These are phyloP conservation scores for Drosophila busckii DNA, from an alignment of 1,140 invertebrate species.

Conservation along the genomic window DNA sequence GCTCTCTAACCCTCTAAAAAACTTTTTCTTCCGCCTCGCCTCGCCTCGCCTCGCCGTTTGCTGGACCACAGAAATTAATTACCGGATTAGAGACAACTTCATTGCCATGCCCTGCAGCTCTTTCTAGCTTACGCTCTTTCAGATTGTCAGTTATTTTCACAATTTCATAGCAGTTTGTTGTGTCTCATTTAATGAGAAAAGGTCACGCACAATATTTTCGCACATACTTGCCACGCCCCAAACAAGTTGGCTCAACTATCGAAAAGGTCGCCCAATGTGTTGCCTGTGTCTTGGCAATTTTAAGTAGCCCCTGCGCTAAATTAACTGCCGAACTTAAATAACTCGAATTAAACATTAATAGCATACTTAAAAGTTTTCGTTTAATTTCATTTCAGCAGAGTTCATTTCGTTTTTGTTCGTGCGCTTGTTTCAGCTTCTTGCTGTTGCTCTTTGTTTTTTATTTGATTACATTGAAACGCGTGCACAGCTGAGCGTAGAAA, in stretches of 20 bases:
- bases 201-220: constrained; percentile 70
- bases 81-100: constrained; percentile 74
- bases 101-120: constrained; percentile 28
- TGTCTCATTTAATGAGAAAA: constrained; percentile 68
- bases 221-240: no score
- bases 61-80: constrained; percentile 70
- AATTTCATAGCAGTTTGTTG: constrained; percentile 20
- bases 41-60: neutral
- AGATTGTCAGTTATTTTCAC: constrained; percentile 35
- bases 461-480: no score
- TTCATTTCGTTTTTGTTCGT: constrained; percentile 6
- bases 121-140: neutral
- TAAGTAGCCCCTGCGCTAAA: constrained; percentile 48
- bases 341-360: constrained; percentile 77
- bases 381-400: constrained; percentile 33
- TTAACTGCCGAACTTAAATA: constrained; percentile 75
- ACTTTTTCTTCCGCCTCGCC: neutral
- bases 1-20: neutral
- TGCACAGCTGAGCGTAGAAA: no score
- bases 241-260: constrained; percentile 18
- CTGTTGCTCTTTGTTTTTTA: constrained; percentile 4
- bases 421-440: constrained; percentile 2
- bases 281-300: constrained; percentile 16
- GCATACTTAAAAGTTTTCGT: constrained; percentile 69
- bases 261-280: constrained; percentile 6